Evolutionary conservation across 2,113 vertebrate genomes (phyloP).

Genomic region (Chloroceryle aenea): DNA sequence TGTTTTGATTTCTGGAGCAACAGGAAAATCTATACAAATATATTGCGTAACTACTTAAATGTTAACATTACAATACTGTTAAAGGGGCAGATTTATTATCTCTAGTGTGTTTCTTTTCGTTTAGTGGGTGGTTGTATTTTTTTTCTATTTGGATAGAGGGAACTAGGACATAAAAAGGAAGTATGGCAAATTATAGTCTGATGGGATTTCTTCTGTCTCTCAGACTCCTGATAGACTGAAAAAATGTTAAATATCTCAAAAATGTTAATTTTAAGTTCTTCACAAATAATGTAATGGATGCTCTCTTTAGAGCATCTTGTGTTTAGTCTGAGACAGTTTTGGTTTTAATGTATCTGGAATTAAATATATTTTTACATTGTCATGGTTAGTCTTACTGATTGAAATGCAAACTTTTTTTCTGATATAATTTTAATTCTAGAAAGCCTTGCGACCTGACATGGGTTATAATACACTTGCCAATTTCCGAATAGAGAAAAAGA

Average conservation of each 20-base stretch:
- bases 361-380: not conserved
- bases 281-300: not conserved
- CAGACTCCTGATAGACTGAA: not conserved
- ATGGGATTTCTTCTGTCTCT: not conserved
- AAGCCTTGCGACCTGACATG: conserved; percentile 92
- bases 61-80: not conserved
- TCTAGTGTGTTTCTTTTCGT: not conserved
- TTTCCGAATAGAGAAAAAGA: conserved; percentile 97
- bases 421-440: conserved; percentile 76
- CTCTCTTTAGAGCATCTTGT: not conserved
- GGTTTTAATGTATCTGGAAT: not conserved
- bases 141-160: accelerated
- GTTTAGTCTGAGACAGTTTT: not conserved
- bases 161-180: not conserved
- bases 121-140: not conserved
- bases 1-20: conserved; percentile 21
- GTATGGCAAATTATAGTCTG: not conserved
- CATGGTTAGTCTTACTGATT: not conserved
- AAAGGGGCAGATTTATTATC: not conserved
- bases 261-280: not conserved
- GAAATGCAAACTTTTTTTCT: not conserved
- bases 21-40: not conserved
- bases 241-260: not conserved
- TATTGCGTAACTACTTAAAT: not conserved
- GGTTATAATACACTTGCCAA: conserved; percentile 93